phyloP scores from a whole-genome alignment of 2,113 vertebrate genomes.

The Leptodactylus fuscus region DNA sequence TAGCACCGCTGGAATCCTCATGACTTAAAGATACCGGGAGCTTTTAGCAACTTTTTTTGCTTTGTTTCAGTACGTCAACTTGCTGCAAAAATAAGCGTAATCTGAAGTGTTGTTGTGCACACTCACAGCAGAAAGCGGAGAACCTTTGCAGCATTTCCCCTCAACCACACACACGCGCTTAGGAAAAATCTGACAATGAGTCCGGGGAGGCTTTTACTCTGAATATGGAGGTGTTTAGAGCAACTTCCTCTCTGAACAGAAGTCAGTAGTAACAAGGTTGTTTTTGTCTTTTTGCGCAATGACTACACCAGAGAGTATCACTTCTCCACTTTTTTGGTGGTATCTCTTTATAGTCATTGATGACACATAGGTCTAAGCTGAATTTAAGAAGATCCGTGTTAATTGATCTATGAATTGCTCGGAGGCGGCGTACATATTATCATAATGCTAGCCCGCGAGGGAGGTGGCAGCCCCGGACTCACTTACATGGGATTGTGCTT shows the following conservation, averaged over 20 bases:
- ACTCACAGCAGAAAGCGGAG: too few species aligned
- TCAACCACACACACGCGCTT: neutral
- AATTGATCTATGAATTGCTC: neutral
- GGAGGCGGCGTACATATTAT: neutral
- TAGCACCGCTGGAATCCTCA: too few species aligned
- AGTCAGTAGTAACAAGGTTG: neutral
- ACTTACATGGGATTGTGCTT: too few species aligned
- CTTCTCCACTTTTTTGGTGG: neutral
- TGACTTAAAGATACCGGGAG: too few species aligned
- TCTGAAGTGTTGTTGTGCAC: too few species aligned
- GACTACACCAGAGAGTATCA: neutral
- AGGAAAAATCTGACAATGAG: slow-evolving; percentile 2
- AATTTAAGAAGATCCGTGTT: neutral
- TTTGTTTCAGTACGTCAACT: too few species aligned
- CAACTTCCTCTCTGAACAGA: slow-evolving; percentile 5
- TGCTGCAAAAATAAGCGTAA: too few species aligned
- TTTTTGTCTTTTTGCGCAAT: neutral
- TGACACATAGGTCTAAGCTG: neutral
- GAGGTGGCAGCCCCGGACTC: too few species aligned
- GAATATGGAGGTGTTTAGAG: neutral
- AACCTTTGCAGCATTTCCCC: slow-evolving; percentile 19
- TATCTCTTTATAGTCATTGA: neutral
- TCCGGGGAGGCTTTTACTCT: neutral
- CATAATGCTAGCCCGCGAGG: too few species aligned
- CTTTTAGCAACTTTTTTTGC: too few species aligned